Evolutionary conservation across 2,888 invertebrate species (phyloP).

Genomic region (Acanthosepion lycidas): DNA sequence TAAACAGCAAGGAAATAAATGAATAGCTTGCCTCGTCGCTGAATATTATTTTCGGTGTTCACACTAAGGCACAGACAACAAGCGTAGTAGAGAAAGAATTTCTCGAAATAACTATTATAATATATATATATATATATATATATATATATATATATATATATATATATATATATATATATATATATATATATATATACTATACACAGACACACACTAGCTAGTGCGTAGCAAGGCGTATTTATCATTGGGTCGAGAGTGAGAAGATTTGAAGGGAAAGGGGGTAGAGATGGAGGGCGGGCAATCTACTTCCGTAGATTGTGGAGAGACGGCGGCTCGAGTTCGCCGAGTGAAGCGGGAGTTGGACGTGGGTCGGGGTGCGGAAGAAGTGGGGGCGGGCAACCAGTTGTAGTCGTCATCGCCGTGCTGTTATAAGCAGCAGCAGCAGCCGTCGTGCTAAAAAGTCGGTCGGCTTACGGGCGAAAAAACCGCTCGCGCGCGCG

Average conservation of each 20-base stretch:
- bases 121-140: too few relatives aligned
- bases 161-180: conserved; percentile 23
- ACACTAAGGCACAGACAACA: too few relatives aligned
- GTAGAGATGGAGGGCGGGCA: neutral
- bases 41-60: too few relatives aligned
- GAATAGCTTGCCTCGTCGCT: too few relatives aligned
- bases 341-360: neutral
- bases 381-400: neutral
- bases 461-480: conserved; percentile 10
- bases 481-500: neutral
- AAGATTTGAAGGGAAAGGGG: neutral
- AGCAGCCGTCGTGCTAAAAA: neutral
- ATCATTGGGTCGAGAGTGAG: neutral
- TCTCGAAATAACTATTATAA: too few relatives aligned
- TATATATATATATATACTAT: neutral
- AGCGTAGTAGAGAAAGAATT: too few relatives aligned
- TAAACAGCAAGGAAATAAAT: too few relatives aligned
- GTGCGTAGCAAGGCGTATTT: too few relatives aligned
- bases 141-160: neutral
- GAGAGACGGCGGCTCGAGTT: neutral
- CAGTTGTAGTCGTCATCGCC: neutral
- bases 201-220: neutral
- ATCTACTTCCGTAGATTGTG: conserved; percentile 33
- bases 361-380: neutral
- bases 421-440: neutral